A percentile compares a stretch with the other conserved stretches of the same genome.
Conservation (phyloP, 2,797 vertebrate species). For the Emys orbicularis region DNA sequence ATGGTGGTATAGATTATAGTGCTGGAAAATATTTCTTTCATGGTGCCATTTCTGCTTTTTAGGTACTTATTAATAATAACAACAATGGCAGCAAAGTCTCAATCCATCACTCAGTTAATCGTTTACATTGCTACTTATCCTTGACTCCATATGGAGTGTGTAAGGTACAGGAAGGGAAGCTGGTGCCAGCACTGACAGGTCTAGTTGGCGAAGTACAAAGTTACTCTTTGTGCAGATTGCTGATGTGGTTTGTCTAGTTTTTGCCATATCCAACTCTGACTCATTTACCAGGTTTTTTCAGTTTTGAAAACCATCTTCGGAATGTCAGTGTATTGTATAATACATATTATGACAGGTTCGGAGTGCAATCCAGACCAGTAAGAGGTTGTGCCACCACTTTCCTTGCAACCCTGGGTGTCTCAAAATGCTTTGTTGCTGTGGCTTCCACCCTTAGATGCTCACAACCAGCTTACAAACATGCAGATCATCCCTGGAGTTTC, state of each 20-base stretch:
- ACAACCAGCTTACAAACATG: too few relatives aligned
- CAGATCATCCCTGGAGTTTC: too few relatives aligned
- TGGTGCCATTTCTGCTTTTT: not conserved
- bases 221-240: not conserved
- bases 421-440: too few relatives aligned
- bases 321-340: not conserved
- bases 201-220: conserved; percentile 7
- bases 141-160: not conserved
- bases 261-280: not conserved
- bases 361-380: too few relatives aligned
- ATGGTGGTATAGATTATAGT: not conserved
- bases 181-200: not conserved
- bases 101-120: not conserved
- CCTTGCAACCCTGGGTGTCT: too few relatives aligned
- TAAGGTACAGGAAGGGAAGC: not conserved
- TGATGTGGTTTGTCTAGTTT: not conserved
- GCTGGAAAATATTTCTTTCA: not conserved
- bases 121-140: not conserved
- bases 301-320: not conserved
- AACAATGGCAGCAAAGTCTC: not conserved
- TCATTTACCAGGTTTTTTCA: conserved; percentile 7
- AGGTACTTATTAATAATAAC: not conserved
- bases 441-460: too few relatives aligned
- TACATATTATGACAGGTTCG: not conserved
- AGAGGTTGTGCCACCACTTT: too few relatives aligned